Conservation (phyloP, 2,888 invertebrate species). For the Stictocephala bisonia region DNA sequence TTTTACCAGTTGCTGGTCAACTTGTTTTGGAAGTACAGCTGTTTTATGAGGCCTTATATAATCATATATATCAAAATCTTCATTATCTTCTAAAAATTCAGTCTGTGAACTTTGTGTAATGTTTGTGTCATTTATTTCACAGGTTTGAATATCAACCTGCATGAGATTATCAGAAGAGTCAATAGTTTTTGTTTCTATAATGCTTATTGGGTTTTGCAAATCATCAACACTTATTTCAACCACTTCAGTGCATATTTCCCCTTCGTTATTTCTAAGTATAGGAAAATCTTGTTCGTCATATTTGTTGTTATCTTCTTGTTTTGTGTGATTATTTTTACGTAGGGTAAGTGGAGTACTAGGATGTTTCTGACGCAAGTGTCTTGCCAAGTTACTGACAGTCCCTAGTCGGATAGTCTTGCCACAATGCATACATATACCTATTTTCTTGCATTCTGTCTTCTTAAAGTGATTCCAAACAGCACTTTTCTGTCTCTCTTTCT, state of each 20-base stretch:
- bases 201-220: slow-evolving; percentile 1
- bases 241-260: slow-evolving; percentile 6
- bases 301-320: neutral
- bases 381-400: slow-evolving; percentile 6
- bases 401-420: neutral
- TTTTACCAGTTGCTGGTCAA: neutral
- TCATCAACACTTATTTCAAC: slow-evolving; percentile 14
- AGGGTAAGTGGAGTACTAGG: neutral
- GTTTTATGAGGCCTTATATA: slow-evolving; percentile 7
- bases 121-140: neutral
- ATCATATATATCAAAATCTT: slow-evolving; percentile 22
- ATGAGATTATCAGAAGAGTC: no score
- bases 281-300: neutral
- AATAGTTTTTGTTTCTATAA: neutral
- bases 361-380: slow-evolving; percentile 18
- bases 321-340: neutral
- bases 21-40: neutral
- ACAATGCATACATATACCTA: neutral
- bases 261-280: neutral
- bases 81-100: neutral
- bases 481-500: slow-evolving; percentile 13
- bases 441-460: neutral
- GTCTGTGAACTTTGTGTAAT: neutral
- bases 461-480: slow-evolving; percentile 7
- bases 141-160: neutral